Conservation (phyloP, 2,113 vertebrate species). For the Centropristis striata region DNA sequence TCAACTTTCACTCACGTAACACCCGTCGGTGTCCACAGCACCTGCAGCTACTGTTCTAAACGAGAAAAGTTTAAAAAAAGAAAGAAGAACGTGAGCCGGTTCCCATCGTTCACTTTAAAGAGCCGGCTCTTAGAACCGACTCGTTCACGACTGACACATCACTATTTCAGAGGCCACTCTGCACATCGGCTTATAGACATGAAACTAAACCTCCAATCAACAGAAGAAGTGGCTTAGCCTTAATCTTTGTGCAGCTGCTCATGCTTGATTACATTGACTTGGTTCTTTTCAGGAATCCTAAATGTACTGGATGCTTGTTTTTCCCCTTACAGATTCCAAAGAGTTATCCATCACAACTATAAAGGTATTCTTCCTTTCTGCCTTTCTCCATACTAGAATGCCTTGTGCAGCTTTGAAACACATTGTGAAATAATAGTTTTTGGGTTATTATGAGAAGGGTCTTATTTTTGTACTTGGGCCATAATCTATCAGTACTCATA, state of each 20-base stretch:
- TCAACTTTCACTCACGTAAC: no score
- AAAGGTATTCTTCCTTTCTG: slow-evolving; percentile 69
- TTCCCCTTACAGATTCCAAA: slow-evolving; percentile 69
- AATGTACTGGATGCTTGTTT: slow-evolving; percentile 38
- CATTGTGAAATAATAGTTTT: background rate
- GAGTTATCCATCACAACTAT: slow-evolving; percentile 88
- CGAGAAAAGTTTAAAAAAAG: no score
- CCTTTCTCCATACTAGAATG: background rate
- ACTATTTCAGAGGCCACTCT: no score
- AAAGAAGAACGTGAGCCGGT: no score
- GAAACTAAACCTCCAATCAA: slow-evolving; percentile 37
- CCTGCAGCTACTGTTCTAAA: no score
- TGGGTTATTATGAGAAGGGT: background rate
- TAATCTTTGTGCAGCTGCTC: slow-evolving; percentile 40
- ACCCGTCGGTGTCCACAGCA: no score
- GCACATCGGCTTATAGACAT: slow-evolving; percentile 29
- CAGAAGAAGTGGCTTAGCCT: slow-evolving; percentile 9
- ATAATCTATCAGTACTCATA: background rate
- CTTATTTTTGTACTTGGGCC: background rate
- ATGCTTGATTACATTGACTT: slow-evolving; percentile 27
- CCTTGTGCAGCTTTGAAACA: background rate
- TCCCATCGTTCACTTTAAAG: no score
- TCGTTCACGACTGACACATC: no score
- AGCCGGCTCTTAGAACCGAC: no score
- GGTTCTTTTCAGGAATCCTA: slow-evolving; percentile 11